These are phyloP conservation scores for Endotricha flammealis DNA, from an alignment of 2,888 invertebrate genomes.

Conservation along the genomic window DNA sequence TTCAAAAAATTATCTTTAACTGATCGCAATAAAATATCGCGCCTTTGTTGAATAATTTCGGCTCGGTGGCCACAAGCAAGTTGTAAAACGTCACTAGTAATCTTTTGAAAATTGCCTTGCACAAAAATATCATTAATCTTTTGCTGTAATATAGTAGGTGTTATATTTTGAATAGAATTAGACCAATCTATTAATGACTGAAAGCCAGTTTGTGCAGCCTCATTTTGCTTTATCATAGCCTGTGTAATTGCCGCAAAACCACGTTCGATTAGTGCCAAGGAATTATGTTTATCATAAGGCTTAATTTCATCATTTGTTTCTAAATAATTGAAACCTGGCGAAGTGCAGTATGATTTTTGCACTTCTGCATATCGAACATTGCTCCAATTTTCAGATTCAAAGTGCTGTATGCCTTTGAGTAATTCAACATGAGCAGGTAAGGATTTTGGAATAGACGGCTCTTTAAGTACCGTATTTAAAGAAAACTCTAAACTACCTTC, in stretches of 20 bases:
- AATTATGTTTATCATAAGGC: slow-evolving; percentile 8
- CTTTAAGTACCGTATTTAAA: neutral
- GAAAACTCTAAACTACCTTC: neutral
- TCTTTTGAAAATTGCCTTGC: neutral
- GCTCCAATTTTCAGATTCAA: slow-evolving; percentile 8
- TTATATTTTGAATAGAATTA: neutral
- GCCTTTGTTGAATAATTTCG: neutral
- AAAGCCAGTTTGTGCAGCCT: slow-evolving; percentile 6
- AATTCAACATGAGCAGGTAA: neutral
- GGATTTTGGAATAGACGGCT: neutral
- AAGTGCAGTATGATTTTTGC: slow-evolving; percentile 9
- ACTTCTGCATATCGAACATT: slow-evolving; percentile 10
- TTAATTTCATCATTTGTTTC: slow-evolving; percentile 11
- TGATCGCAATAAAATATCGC: neutral
- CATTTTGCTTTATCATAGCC: slow-evolving; percentile 10
- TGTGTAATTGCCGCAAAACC: slow-evolving; percentile 10
- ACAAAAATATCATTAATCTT: neutral
- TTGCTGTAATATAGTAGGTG: neutral
- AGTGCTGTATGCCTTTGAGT: slow-evolving; percentile 3
- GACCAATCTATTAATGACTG: slow-evolving; percentile 1
- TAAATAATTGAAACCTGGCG: slow-evolving; percentile 9
- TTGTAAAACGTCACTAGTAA: neutral
- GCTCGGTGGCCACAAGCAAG: neutral
- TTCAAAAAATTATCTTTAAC: neutral
- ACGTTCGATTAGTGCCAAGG: slow-evolving; percentile 4